phyloP scores from a whole-genome alignment of 2,888 invertebrate species.

The Hyposoter dolosus region DNA sequence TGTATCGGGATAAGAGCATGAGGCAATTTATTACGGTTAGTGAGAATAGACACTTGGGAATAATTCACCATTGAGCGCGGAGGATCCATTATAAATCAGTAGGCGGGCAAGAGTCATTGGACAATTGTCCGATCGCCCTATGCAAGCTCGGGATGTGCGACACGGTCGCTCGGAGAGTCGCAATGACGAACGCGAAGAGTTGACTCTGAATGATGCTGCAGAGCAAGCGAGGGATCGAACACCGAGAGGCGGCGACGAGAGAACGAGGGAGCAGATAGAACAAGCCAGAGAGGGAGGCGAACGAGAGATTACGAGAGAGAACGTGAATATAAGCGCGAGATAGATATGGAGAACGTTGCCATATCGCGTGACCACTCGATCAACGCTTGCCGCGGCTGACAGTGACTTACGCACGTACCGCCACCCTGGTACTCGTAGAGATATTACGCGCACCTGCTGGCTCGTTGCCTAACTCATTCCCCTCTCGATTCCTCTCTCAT shows the following conservation, averaged over 20 bases:
- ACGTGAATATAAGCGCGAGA: slow-evolving; percentile 77
- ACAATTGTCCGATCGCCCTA: background rate
- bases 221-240: slow-evolving; percentile 41
- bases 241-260: background rate
- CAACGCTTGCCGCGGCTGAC: slow-evolving; percentile 80
- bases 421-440: slow-evolving; percentile 74
- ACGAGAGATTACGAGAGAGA: slow-evolving; percentile 73
- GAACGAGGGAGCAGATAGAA: background rate
- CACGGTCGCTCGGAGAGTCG: background rate
- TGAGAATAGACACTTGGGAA: background rate
- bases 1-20: background rate
- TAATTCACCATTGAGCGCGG: background rate
- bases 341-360: slow-evolving; percentile 81
- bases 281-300: slow-evolving; percentile 15
- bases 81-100: background rate
- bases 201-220: slow-evolving; percentile 27
- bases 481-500: slow-evolving; percentile 48
- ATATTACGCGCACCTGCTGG: slow-evolving; percentile 78
- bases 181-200: slow-evolving; percentile 35
- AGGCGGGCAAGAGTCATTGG: background rate
- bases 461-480: slow-evolving; percentile 22
- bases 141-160: background rate
- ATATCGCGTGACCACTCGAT: slow-evolving; percentile 83
- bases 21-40: background rate
- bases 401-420: slow-evolving; percentile 80